Conservation (phyloP, 2,113 vertebrate species). For the Spea multiplicata region DNA sequence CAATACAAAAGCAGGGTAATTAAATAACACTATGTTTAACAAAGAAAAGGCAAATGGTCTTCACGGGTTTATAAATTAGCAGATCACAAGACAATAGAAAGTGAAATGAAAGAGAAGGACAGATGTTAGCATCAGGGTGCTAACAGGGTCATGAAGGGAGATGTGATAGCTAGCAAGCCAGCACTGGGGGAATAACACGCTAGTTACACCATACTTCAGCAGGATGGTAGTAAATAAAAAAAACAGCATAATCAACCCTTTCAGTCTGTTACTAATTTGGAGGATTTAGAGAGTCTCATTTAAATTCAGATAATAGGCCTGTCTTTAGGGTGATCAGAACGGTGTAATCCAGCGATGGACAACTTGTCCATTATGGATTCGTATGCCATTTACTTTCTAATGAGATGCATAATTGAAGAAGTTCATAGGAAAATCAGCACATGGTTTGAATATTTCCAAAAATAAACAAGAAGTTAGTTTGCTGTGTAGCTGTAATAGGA, state of each 20-base stretch:
- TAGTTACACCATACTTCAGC: not conserved
- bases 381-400: no score
- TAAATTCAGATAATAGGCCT: not conserved
- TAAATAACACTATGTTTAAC: slow-evolving; percentile 5
- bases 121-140: slow-evolving; percentile 30
- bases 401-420: no score
- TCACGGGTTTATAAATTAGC: slow-evolving; percentile 32
- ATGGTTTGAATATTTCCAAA: no score
- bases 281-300: not conserved
- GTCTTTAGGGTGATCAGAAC: no score
- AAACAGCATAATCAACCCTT: not conserved
- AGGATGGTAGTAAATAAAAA: not conserved
- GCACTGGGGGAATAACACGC: not conserved
- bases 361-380: no score
- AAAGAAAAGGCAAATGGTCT: slow-evolving; percentile 37
- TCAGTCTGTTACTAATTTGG: not conserved
- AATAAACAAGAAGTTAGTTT: no score
- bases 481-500: no score
- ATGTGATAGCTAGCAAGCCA: not conserved
- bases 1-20: slow-evolving; percentile 3
- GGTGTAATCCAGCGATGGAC: no score
- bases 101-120: slow-evolving; percentile 1
- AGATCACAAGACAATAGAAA: slow-evolving; percentile 11
- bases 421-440: no score
- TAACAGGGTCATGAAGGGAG: slow-evolving; percentile 11